Percentiles rank a stretch among this genome's conserved stretches.
Conservation (phyloP, 2,113 vertebrate species). For the Neotoma lepida region DNA sequence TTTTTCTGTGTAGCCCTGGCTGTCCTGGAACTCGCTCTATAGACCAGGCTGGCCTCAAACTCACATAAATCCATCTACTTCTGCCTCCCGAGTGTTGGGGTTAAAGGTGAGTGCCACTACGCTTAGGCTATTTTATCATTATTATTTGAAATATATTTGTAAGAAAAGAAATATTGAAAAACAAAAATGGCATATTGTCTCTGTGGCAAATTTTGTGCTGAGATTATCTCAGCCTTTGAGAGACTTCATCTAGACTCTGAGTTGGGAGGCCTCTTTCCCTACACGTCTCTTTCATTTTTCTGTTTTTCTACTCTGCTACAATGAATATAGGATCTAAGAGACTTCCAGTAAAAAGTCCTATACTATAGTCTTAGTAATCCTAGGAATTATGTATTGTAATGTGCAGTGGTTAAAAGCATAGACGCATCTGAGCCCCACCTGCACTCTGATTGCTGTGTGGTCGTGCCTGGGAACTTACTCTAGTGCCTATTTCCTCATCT, state of each 20-base stretch:
- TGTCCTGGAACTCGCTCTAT: background rate
- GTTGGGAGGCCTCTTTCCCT: background rate
- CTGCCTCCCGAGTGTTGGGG: background rate
- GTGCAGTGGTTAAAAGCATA: background rate
- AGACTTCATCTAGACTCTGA: background rate
- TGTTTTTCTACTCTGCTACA: background rate
- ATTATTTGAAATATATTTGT: background rate
- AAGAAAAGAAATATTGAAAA: background rate
- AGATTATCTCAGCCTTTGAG: background rate
- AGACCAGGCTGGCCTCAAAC: background rate
- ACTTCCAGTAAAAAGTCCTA: constrained; percentile 35
- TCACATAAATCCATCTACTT: background rate
- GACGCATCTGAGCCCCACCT: background rate
- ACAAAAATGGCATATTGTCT: no score
- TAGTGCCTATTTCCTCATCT: background rate
- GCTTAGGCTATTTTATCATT: background rate
- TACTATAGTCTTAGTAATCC: constrained; percentile 25
- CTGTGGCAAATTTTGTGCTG: background rate
- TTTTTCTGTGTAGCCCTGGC: background rate
- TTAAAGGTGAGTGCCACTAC: background rate
- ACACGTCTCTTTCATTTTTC: background rate
- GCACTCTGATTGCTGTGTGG: background rate
- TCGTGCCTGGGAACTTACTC: background rate
- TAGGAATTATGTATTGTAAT: constrained; percentile 14
- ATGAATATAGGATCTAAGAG: constrained; percentile 20